Percentiles rank a stretch among this genome's conserved stretches.
phyloP scores from a whole-genome alignment of 2,113 vertebrate species.

The Columbina picui region DNA sequence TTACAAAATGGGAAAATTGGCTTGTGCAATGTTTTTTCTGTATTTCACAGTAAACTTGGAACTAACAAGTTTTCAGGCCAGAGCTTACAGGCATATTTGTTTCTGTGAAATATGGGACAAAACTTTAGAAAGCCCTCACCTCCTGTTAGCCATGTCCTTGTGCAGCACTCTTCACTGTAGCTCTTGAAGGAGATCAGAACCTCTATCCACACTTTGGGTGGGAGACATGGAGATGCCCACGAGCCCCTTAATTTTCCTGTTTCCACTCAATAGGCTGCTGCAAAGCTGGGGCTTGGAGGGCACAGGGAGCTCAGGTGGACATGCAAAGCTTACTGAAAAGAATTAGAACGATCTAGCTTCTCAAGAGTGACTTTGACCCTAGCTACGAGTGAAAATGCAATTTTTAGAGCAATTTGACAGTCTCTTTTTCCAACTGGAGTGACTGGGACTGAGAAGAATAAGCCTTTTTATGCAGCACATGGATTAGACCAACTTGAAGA shows the following conservation, averaged over 20 bases:
- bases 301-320: not conserved
- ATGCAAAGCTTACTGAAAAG: fast-evolving
- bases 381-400: not conserved
- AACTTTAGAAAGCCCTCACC: not conserved
- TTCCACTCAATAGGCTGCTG: not conserved
- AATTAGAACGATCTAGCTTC: not conserved
- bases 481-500: constrained; percentile 4
- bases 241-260: not conserved
- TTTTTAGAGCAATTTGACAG: not conserved
- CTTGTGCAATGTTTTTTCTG: not conserved
- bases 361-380: not conserved
- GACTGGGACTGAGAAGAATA: not conserved
- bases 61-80: not conserved
- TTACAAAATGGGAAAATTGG: not conserved
- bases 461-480: not conserved
- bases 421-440: not conserved
- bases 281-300: not conserved
- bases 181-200: not conserved
- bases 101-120: not conserved
- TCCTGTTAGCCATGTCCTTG: not conserved
- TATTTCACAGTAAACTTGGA: not conserved
- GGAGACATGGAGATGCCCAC: not conserved
- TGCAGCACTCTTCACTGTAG: not conserved
- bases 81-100: not conserved
- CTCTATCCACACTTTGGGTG: not conserved